Evolutionary conservation across 35 echinoderm and acorn worm genomes (phyloP), one percentile per base, ranked within the genome.

Genomic region (Holothuria glaberrima): DNA sequence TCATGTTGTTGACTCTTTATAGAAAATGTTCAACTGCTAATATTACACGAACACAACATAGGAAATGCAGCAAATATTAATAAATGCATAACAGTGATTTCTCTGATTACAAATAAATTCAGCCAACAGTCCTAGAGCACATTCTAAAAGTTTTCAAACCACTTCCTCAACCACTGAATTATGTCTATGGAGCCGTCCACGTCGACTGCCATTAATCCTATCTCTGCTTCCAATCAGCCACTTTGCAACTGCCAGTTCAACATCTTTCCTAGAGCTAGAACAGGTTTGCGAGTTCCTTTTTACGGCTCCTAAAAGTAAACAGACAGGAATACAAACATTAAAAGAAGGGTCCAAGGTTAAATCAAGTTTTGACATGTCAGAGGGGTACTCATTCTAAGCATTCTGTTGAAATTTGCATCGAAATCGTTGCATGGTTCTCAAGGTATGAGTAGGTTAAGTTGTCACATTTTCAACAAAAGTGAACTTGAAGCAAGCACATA

Each of bases 191-290:
- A n/a, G n/a, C n/a, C n/a, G n/a, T 66, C 63, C 63, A 66, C 12
- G 63, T 66, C 61, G 61, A 65, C 61, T 65, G 61, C 63, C 63
- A 66, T 19, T 19, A 66, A 66, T 66, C 63, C 21, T 66, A 19
- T 66, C 63, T 66, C 63, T 66, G 63, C 3, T 66, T 66, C 63
- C 63, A 66, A 66, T 66, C 22, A 16, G 63, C 2, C 63, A 66
- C 28, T 66, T 66, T 21, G 12, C 12, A 66, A 66, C 63, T 5
- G 12, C 63, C 21, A 66, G 22, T 66, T 66, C 63, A 0, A 66
- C 63, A 66, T 66, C 63, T 66, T 66, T 66, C 28, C 63, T 4
- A 17, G 63, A 66, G 27, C 61, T 65, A 16, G 61, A 65, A 28
- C 61, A 65, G 61, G 61, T 65, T 16, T 65, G 61, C 4, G 61